Percentiles rank a stretch among this genome's conserved stretches.
phyloP scores from a whole-genome alignment of 2,113 vertebrate genomes.

The Megalops atlanticus region DNA sequence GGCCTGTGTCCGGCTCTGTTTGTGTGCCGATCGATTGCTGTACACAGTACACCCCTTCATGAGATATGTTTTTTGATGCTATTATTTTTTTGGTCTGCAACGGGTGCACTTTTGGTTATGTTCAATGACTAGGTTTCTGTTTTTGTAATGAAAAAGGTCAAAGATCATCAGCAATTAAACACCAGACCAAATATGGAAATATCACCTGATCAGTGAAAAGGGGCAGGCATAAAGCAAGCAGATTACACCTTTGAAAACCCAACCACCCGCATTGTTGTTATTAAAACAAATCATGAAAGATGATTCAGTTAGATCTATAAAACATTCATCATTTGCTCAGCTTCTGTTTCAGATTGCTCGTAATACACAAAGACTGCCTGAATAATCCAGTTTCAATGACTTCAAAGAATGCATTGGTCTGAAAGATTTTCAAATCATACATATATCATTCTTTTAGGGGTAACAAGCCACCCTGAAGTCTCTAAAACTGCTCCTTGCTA shows the following conservation, averaged over 20 bases:
- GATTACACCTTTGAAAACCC: background rate
- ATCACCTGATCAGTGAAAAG: background rate
- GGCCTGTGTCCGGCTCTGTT: background rate
- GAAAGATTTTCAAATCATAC: constrained; percentile 5
- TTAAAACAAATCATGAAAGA: background rate
- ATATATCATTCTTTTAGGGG: background rate
- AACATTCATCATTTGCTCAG: background rate
- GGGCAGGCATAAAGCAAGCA: background rate
- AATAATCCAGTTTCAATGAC: background rate
- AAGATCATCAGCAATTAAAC: background rate
- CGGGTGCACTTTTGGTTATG: background rate
- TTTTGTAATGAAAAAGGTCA: background rate
- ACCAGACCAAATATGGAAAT: background rate
- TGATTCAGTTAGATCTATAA: background rate
- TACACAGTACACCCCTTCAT: background rate
- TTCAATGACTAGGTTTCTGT: background rate
- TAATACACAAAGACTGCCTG: background rate
- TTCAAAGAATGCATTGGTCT: background rate
- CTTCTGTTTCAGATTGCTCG: background rate
- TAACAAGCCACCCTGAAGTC: background rate
- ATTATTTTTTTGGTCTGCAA: no score
- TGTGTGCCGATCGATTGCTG: background rate
- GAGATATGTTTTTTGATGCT: background rate
- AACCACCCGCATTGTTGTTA: background rate
- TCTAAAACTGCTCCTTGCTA: background rate